phyloP scores from a whole-genome alignment of 2,797 vertebrate species.

The Xyrichtys novacula region DNA sequence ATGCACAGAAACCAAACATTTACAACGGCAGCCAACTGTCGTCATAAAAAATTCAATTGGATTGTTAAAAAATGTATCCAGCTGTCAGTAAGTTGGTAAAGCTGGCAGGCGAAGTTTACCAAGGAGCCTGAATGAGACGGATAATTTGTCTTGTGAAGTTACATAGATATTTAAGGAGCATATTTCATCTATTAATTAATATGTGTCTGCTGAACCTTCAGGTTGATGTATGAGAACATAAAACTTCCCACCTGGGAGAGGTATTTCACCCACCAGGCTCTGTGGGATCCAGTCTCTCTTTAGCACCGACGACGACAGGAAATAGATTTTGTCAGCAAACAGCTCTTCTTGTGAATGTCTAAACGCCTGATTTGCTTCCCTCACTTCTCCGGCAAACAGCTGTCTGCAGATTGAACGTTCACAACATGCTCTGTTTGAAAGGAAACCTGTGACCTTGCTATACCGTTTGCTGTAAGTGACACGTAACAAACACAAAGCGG shows the following conservation, averaged over 20 bases:
- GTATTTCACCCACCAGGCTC: conserved; percentile 24
- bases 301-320: conserved; percentile 27
- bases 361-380: conserved; percentile 30
- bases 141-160: conserved; percentile 42
- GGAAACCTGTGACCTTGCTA: conserved; percentile 50
- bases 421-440: conserved; percentile 43
- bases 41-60: conserved; percentile 39
- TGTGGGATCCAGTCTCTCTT: conserved; percentile 26
- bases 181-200: conserved; percentile 57
- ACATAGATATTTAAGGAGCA: conserved; percentile 40
- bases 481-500: conserved; percentile 27
- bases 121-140: conserved; percentile 3
- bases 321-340: conserved; percentile 49
- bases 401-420: conserved; percentile 36
- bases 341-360: conserved; percentile 25
- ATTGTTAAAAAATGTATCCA: conserved; percentile 33
- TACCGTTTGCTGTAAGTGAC: conserved; percentile 34
- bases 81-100: conserved; percentile 49
- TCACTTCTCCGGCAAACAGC: conserved; percentile 12
- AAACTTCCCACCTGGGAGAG: conserved; percentile 14
- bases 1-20: conserved; percentile 47
- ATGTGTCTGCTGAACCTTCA: conserved; percentile 31
- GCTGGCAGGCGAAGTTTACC: conserved; percentile 28
- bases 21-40: conserved; percentile 33
- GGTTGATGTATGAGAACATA: conserved; percentile 40